Conservation (phyloP, 2,797 vertebrate genomes). For the Gastrophryne carolinensis region DNA sequence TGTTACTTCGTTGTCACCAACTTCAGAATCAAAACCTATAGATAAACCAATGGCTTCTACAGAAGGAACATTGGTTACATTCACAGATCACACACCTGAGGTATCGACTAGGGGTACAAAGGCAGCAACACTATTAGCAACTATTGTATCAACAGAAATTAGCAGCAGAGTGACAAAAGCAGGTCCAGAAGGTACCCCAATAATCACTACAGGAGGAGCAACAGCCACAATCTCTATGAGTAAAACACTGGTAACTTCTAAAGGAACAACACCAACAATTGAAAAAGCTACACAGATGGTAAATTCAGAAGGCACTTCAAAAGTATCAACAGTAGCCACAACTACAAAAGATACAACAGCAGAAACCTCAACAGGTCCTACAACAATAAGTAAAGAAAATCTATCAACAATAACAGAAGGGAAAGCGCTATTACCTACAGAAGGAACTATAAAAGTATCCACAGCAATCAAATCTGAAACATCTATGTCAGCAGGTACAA, state of each 20-base stretch:
- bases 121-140: no score
- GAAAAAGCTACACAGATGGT: neutral
- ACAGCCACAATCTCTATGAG: neutral
- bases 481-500: no score
- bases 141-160: neutral
- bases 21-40: no score
- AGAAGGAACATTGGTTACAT: neutral
- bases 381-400: neutral
- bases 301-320: neutral
- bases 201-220: neutral
- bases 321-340: neutral
- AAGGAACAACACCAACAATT: neutral
- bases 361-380: neutral
- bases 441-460: neutral
- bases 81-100: neutral
- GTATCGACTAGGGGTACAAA: neutral
- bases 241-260: neutral
- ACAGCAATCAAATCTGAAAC: neutral
- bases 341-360: neutral
- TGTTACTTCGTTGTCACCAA: no score
- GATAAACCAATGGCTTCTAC: neutral
- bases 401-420: neutral
- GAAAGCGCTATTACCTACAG: neutral
- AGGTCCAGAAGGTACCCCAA: neutral
- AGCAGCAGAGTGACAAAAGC: no score